Evolutionary conservation across 2,797 vertebrate genomes (phyloP).

Genomic region (Alosa sapidissima): DNA sequence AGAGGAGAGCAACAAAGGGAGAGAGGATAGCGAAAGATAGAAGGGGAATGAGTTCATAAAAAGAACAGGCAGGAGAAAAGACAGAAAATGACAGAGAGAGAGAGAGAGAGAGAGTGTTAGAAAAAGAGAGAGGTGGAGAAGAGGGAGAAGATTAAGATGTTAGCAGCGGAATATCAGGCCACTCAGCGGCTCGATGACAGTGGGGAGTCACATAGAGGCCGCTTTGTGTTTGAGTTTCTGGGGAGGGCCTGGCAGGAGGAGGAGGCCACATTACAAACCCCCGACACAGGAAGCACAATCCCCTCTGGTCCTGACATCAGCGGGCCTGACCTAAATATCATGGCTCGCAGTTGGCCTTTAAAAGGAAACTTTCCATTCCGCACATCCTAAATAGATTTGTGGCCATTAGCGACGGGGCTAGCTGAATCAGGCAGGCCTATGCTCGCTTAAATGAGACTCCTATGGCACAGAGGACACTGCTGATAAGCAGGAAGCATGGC

Average conservation of each 20-base stretch:
- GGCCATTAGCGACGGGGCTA: background rate
- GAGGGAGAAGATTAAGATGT: background rate
- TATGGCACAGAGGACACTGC: background rate
- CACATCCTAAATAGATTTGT: slow-evolving; percentile 15
- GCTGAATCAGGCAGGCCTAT: background rate
- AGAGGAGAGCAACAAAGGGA: slow-evolving; percentile 38
- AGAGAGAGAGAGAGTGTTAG: background rate
- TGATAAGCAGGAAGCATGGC: background rate
- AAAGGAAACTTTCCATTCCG: slow-evolving; percentile 35
- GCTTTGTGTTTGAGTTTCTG: background rate
- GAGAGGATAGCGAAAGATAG: background rate
- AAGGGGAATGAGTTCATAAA: background rate
- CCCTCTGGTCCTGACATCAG: slow-evolving; percentile 43
- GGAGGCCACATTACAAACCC: background rate
- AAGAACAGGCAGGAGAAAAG: background rate
- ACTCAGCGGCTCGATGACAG: background rate
- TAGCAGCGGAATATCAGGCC: background rate
- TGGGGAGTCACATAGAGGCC: background rate
- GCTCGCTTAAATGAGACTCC: background rate
- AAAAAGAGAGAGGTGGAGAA: background rate
- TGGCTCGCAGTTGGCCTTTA: slow-evolving; percentile 32
- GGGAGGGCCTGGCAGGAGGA: slow-evolving; percentile 2
- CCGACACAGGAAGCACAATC: slow-evolving; percentile 46
- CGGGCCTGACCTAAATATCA: slow-evolving; percentile 46
- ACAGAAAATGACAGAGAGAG: background rate